Conservation (phyloP, 1,140 invertebrate genomes). For the Zaprionus kolodkinae region DNA sequence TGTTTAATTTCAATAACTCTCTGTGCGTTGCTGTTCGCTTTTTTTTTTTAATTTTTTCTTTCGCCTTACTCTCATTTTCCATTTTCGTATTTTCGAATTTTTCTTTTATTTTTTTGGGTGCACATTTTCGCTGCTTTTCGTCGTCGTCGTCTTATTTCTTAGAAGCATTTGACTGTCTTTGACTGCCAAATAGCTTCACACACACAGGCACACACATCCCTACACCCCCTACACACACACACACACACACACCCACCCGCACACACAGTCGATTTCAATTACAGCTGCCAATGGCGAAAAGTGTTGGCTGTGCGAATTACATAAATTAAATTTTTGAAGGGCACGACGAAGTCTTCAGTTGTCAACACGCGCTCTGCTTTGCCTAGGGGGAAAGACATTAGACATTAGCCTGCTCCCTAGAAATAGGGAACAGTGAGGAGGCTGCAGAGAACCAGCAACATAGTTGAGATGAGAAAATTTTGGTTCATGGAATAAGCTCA, state of each 20-base stretch:
- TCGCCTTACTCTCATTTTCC: constrained; percentile 7
- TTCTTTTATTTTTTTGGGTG: constrained; percentile 20
- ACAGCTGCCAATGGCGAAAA: constrained; percentile 74
- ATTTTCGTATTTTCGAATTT: constrained; percentile 2
- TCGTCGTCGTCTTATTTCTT: constrained; percentile 10
- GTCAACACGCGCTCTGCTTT: constrained; percentile 9
- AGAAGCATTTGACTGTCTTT: constrained; percentile 51
- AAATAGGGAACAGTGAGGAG: neutral
- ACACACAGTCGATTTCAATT: constrained; percentile 61
- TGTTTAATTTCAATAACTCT: constrained; percentile 81
- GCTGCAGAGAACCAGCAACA: neutral
- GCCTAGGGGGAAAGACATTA: neutral
- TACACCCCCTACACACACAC: neutral
- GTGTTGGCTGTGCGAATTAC: constrained; percentile 63
- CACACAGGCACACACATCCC: constrained; percentile 4
- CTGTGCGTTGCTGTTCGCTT: constrained; percentile 38
- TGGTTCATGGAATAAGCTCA: constrained; percentile 3
- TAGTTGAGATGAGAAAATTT: neutral
- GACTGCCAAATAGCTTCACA: constrained; percentile 66
- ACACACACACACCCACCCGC: neutral
- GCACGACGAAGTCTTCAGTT: constrained; percentile 18
- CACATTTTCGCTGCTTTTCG: neutral
- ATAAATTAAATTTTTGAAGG: constrained; percentile 52
- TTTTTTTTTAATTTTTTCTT: constrained; percentile 27
- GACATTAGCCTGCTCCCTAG: neutral